Conservation (phyloP, 2,888 invertebrate genomes). For the Oxyteleia sp. region DNA sequence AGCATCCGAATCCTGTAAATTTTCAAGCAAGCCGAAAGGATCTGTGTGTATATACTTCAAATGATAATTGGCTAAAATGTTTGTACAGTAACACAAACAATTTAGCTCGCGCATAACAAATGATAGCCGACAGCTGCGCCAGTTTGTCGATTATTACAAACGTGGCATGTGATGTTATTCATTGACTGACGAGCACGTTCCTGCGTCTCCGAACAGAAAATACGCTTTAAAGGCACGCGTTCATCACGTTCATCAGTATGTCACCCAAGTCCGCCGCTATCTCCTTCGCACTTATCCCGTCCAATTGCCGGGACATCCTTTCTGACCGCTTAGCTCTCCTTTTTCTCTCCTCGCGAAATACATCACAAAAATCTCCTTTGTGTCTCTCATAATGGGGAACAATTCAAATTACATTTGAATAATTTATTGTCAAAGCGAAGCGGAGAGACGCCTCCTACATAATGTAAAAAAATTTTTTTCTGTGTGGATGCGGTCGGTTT, state of each 20-base stretch:
- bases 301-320: constrained; percentile 43
- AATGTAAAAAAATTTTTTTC: constrained; percentile 55
- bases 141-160: constrained; percentile 53
- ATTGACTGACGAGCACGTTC: constrained; percentile 67
- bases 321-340: constrained; percentile 41
- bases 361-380: constrained; percentile 56
- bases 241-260: constrained; percentile 59
- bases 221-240: constrained; percentile 58
- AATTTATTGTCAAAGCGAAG: constrained; percentile 68
- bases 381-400: constrained; percentile 44
- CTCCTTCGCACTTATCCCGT: constrained; percentile 32
- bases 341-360: constrained; percentile 27
- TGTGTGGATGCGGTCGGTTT: constrained; percentile 38
- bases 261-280: constrained; percentile 35
- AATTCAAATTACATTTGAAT: constrained; percentile 68
- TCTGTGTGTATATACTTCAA: constrained; percentile 31
- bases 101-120: constrained; percentile 50
- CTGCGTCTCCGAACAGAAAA: constrained; percentile 33
- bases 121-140: constrained; percentile 53
- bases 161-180: constrained; percentile 48
- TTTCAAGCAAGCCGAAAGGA: not conserved
- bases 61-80: constrained; percentile 53
- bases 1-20: constrained; percentile 21
- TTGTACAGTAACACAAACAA: constrained; percentile 62
- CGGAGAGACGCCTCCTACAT: constrained; percentile 54